Percentiles rank a stretch among this genome's conserved stretches.
phyloP scores from a whole-genome alignment of 1,140 invertebrate genomes.

The Chelonus insularis region DNA sequence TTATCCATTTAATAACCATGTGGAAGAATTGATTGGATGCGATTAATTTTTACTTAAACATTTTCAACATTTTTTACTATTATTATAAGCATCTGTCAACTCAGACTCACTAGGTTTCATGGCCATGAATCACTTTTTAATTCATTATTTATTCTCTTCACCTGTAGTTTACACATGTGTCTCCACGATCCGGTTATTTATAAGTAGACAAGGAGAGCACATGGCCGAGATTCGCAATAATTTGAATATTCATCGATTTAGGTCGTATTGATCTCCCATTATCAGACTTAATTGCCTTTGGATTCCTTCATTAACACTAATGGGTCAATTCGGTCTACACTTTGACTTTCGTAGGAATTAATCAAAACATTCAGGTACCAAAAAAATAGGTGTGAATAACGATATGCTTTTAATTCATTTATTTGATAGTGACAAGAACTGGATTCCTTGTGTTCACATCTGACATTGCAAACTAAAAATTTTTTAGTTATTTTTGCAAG shows the following conservation, averaged over 20 bases:
- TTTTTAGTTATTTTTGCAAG: too few relatives aligned
- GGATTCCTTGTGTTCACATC: too few relatives aligned
- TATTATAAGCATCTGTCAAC: too few relatives aligned
- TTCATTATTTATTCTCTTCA: not conserved
- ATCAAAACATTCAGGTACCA: not conserved
- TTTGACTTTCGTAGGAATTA: not conserved
- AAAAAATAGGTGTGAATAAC: too few relatives aligned
- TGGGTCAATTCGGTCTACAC: conserved; percentile 40
- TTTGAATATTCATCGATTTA: conserved; percentile 50
- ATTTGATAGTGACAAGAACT: too few relatives aligned
- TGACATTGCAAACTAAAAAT: too few relatives aligned
- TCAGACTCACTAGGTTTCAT: too few relatives aligned
- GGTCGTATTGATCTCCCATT: conserved; percentile 44
- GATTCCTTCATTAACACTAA: conserved; percentile 50
- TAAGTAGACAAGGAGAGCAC: not conserved
- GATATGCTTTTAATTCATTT: too few relatives aligned
- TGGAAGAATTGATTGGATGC: not conserved
- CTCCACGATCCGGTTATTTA: conserved; percentile 10
- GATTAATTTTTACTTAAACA: not conserved
- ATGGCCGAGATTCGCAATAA: conserved; percentile 30
- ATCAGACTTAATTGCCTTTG: conserved; percentile 50
- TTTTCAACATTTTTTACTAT: not conserved
- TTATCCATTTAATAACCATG: conserved; percentile 28
- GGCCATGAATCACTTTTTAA: not conserved
- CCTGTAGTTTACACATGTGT: not conserved